Evolutionary conservation across 1,140 invertebrate species (phyloP), one percentile per base, ranked within the genome.

Genomic region (Bombus huntii): DNA sequence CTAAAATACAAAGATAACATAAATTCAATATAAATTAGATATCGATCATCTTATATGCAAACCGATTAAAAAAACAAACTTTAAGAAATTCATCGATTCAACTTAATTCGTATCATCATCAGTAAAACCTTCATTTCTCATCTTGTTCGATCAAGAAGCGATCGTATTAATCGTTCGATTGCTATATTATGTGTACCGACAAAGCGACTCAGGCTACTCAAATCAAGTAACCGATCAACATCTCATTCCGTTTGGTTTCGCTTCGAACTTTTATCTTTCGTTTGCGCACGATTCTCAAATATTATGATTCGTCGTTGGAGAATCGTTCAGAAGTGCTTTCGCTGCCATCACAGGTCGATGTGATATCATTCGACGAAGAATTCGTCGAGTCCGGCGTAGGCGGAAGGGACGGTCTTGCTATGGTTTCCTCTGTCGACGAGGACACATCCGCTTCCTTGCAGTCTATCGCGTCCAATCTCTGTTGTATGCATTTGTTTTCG

Each of bases 401-500:
- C 28, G n/a, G 59, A 34, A 80, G 28, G 18, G 77, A 75, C 34
- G 76, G 57, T 42, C 59, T 81, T 28, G 76, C 28, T 9, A 86
- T 34, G 8, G 39, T 66, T n/a, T 80, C 42, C 18, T 90, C 76
- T 13, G 88, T 83, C 6, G 78, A 53, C 3, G 83, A 90, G 6
- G 80, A 74, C 25, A 88, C 74, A 42, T 82, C 73, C 39, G 70
- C 57, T n/a, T 86, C 74, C 12, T 84, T 81, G 53, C 42, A 83
- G 65, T 78, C 12, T 15, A 53, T 0, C 5, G 62, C 5, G 31
- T 81, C 66, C 42, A 86, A 15, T 72, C 70, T 79, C 31, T 74
- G 72, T 76, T 87, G 87, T 25, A 78, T 59, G 57, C 73, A 78
- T 80, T 88, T 92, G 83, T 94, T 93, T 76, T 93, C 91, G 34